Percentiles rank a stretch among this genome's conserved stretches.
Evolutionary conservation across 1,140 invertebrate genomes (phyloP).

Genomic region (Nilaparvata lugens): DNA sequence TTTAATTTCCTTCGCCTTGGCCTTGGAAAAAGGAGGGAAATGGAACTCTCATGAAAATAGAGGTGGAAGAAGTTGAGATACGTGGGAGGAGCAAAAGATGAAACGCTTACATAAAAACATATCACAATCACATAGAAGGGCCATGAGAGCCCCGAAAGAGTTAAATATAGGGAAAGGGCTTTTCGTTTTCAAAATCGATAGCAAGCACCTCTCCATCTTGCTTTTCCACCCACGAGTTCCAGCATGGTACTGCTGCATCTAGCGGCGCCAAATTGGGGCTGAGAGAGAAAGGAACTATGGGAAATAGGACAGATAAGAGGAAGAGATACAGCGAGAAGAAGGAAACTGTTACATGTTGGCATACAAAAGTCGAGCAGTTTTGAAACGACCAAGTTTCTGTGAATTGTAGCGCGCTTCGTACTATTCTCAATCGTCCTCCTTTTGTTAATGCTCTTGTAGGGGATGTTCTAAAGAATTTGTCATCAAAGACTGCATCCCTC

Average conservation of each 20-base stretch:
- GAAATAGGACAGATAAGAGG: no score
- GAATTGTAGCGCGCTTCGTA: neutral
- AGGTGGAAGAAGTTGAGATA: no score
- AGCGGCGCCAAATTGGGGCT: conserved; percentile 4
- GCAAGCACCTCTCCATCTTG: neutral
- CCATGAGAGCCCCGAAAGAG: neutral
- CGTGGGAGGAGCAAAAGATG: no score
- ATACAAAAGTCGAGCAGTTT: neutral
- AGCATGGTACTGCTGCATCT: neutral
- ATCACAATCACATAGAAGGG: neutral
- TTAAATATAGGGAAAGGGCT: neutral
- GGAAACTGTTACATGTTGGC: neutral
- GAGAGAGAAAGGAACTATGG: conserved; percentile 6
- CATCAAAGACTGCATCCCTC: neutral
- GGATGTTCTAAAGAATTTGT: neutral
- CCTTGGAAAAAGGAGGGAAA: neutral
- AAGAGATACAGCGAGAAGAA: neutral
- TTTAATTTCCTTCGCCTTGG: neutral
- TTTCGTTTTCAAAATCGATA: neutral
- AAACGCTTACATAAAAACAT: no score
- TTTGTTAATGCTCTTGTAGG: neutral
- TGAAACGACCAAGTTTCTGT: neutral
- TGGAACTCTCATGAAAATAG: neutral
- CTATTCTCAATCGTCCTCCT: neutral
- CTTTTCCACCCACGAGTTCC: neutral